phyloP scores from a whole-genome alignment of 2,113 vertebrate genomes.

The Typhlomys cinereus region DNA sequence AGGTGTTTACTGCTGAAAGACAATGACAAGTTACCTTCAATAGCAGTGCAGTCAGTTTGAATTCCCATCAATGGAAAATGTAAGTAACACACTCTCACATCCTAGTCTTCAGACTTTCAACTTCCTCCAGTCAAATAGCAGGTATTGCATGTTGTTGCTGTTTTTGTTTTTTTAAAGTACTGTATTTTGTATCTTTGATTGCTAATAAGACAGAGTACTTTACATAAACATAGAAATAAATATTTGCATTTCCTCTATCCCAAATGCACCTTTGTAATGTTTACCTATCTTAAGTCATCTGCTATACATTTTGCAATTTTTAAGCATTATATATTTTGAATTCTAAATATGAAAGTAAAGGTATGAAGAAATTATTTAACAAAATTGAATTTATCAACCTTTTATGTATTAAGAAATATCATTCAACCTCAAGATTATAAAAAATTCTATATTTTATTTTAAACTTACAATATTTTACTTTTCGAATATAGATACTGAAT shows the following conservation, averaged over 20 bases:
- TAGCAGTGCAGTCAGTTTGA: background rate
- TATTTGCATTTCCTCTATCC: background rate
- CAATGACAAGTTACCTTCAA: background rate
- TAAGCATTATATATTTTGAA: slow-evolving; percentile 13
- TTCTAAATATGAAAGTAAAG: background rate
- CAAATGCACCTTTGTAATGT: background rate
- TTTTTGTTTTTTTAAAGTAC: background rate
- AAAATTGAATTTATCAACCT: slow-evolving; percentile 23
- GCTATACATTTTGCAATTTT: background rate
- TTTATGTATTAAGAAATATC: background rate
- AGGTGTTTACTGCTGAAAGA: background rate
- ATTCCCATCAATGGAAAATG: background rate
- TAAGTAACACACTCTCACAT: background rate
- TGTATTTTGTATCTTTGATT: background rate
- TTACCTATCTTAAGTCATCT: background rate
- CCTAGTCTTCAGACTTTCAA: background rate
- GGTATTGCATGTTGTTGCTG: background rate
- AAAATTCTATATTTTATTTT: background rate
- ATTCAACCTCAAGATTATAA: background rate
- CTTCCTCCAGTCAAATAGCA: background rate
- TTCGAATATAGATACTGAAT: background rate
- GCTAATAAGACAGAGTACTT: background rate
- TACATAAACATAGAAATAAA: slow-evolving; percentile 17
- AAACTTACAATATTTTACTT: background rate
- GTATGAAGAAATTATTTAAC: slow-evolving; percentile 4